Base-by-base conservation (phyloP, 2,113 vertebrate species). In the Budorcas taxicolor region DNA sequence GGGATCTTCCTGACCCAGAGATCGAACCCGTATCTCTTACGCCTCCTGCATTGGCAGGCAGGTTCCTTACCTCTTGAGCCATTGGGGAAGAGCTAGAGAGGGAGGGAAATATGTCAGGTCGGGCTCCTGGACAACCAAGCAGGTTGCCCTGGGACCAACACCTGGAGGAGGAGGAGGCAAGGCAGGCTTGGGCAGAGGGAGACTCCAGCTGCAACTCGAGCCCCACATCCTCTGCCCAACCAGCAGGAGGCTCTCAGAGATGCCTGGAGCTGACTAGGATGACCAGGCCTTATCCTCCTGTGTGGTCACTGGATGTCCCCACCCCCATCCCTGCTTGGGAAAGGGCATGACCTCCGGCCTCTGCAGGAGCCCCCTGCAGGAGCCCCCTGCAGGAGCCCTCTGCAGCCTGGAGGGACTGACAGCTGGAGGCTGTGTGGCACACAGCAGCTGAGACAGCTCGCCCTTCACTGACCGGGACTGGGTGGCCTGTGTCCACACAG, bases 331-430 rank as follows among this genome's bases (percentile, higher is more conserved):
- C 17, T 25, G n/a, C 67, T 33, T 16, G 43, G 31, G 76, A 33
- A 45, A 50, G 47, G 0, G 23, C 17, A 57, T 81, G 98, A 97
- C 98, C 53, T 29, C 98, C 98, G 33, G 5, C 0, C 17, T 58
- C 80, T 10, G 3, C 40, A 21, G 53, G 58, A 60, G 25, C 14
- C 17, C 29, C 40, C 52, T 58, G 31, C 67, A 27, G n/a, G 58
- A 60, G 25, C 15, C 0, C 17, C 53, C 80, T 9, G 3, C 40
- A 21, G 53, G 58, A 60, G 25, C 15, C 17, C 29, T 45, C 52
- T 58, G 31, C 67, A 27, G n/a, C 50, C 19, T 3, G 15, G 58
- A 80, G 7, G 11, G 60, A 62, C 7, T 1, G 33, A 50, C 16
- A 21, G 47, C 50, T 31, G 62, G 53, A 53, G 40, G 40, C 55